Conservation (phyloP, 2,797 vertebrate species). For the Lacerta viridis region DNA sequence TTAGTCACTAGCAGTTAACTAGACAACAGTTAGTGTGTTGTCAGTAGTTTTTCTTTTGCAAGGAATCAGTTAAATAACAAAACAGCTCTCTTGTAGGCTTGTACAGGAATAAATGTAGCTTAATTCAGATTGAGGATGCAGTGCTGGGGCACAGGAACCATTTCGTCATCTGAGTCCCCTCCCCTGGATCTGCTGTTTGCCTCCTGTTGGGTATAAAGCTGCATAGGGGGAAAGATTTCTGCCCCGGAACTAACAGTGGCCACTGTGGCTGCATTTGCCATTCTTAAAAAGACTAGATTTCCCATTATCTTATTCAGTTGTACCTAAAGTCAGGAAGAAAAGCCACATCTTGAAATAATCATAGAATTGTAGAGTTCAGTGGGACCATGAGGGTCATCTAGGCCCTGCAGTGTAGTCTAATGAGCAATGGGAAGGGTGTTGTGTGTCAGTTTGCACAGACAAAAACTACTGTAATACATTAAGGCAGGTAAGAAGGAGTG, state of each 20-base stretch:
- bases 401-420: neutral
- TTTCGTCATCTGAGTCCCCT: neutral
- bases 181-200: neutral
- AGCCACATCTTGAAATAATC: neutral
- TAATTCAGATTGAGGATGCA: neutral
- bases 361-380: neutral
- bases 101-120: neutral
- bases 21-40: neutral
- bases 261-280: neutral
- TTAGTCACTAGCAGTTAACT: neutral
- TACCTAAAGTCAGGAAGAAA: conserved; percentile 4
- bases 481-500: too few species aligned
- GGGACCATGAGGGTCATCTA: too few species aligned
- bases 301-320: neutral
- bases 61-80: neutral
- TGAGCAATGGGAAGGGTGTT: neutral
- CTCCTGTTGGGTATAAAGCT: too few species aligned
- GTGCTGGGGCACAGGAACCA: too few species aligned
- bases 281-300: neutral
- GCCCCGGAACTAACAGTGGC: neutral
- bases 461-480: conserved; percentile 9
- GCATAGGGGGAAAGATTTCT: neutral
- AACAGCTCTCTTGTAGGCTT: neutral
- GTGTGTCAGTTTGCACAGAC: conserved; percentile 3
- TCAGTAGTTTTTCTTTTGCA: neutral